Conservation (phyloP, 2,888 invertebrate genomes). For the Dendrolimus houi region DNA sequence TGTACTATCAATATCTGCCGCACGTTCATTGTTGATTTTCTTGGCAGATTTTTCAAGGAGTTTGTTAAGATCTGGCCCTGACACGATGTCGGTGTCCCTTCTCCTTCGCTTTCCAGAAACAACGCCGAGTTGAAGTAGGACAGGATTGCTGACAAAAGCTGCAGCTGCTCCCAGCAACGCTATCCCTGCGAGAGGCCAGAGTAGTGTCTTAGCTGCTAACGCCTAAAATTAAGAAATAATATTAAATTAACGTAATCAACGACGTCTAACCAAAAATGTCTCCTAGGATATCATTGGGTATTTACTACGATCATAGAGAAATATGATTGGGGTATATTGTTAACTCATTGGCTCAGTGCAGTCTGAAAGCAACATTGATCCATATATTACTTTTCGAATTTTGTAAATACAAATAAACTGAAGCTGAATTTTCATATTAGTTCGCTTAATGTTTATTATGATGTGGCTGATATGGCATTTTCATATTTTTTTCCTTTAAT, state of each 20-base stretch:
- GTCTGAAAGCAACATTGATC: too few relatives aligned
- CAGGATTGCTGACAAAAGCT: constrained; percentile 85
- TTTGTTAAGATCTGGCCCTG: constrained; percentile 16
- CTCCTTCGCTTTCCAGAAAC: constrained; percentile 78
- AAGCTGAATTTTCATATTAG: too few relatives aligned
- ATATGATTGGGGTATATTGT: too few relatives aligned
- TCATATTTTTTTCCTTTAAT: too few relatives aligned
- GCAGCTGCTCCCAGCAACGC: constrained; percentile 89
- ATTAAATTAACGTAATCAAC: background rate
- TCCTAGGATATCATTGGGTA: too few relatives aligned
- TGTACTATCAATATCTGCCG: background rate
- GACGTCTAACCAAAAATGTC: too few relatives aligned
- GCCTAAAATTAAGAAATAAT: constrained; percentile 52
- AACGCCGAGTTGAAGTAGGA: constrained; percentile 86
- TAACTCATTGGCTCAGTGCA: too few relatives aligned
- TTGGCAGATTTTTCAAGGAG: constrained; percentile 15
- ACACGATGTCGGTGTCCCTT: constrained; percentile 53
- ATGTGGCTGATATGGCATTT: too few relatives aligned
- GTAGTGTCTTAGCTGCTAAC: constrained; percentile 77
- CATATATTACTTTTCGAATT: too few relatives aligned
- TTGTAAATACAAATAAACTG: too few relatives aligned
- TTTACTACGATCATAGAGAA: too few relatives aligned
- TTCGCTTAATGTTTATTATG: too few relatives aligned
- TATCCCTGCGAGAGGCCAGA: constrained; percentile 86
- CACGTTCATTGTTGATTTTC: constrained; percentile 2